These are phyloP conservation scores for Myiozetetes cayanensis DNA, from an alignment of 2,113 vertebrate genomes.

Conservation along the genomic window DNA sequence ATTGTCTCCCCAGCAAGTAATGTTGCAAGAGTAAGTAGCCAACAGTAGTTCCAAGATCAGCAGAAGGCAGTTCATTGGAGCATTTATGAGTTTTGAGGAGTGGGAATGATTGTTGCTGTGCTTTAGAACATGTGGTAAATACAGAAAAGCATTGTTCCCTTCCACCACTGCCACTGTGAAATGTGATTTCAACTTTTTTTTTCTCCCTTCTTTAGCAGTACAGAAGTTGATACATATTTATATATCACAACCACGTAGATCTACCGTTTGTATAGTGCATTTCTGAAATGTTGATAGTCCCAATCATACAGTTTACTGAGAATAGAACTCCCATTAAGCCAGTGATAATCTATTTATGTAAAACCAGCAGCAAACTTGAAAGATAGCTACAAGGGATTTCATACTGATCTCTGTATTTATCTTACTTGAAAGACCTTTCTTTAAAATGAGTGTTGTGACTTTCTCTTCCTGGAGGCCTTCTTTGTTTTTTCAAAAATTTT, in stretches of 20 bases:
- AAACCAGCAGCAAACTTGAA: not conserved
- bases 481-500: not conserved
- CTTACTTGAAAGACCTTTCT: not conserved
- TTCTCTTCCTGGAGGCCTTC: not conserved
- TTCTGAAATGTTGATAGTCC: not conserved
- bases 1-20: slow-evolving; percentile 76
- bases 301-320: not conserved
- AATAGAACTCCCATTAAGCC: not conserved
- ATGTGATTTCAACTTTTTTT: not conserved
- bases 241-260: not conserved
- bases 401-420: not conserved
- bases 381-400: not conserved
- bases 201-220: not conserved
- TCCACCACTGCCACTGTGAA: not conserved
- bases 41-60: not conserved
- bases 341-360: not conserved
- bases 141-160: not conserved
- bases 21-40: slow-evolving; percentile 88
- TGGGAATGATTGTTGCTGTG: not conserved
- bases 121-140: not conserved
- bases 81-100: not conserved
- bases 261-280: not conserved
- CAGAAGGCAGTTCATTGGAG: not conserved
- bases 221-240: not conserved
- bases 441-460: not conserved